Evolutionary conservation across 2,797 vertebrate species (phyloP), one percentile per base, ranked within the genome.

Genomic region (Tokudaia muenninki): DNA sequence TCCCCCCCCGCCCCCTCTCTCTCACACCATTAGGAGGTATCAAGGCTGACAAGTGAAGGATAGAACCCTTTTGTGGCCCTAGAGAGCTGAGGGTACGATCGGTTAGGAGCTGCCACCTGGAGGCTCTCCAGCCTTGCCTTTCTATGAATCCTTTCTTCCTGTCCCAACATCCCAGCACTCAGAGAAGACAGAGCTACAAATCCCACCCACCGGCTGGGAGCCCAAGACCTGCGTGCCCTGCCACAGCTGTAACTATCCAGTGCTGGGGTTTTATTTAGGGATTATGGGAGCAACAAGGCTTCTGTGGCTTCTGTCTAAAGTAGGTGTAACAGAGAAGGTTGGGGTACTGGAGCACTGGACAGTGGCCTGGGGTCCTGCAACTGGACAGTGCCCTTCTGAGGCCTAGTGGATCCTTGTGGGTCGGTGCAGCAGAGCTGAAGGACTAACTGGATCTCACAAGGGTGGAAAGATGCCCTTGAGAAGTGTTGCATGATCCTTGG

Each of bases 161-260:
- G 37, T 6, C 14, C 52, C 70, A 44, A 41, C 7, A 5, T 41
- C 61, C 47, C 8, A 44, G 1, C 26, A 41, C 10, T 82, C 77
- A 17, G n/a, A 61, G 63, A 24, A 9, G 1, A 50, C 29, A 63
- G n/a, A 74, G 52, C 31, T 16, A 34, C 16, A 29, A 34, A 47
- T 37, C 44, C 21, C 47, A 3, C 52, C 31, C 55, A 17, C 12
- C 78, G 81, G 59, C 19, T 37, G 12, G n/a, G n/a, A 93, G 47
- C 63, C 61, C 6, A 26, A 2, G 70, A 21, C 44, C 70, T 41
- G 80, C 2, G 29, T 17, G 34, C 11, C 12, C 47, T 0, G 12
- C 67, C 37, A 14, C 5, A 22, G 12, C 41, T 14, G 13, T 0
- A 37, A 41, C 77, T 8, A 8, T 0, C 1, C 0, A 12, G 63